Evolutionary conservation across 2,888 invertebrate genomes (phyloP).

Genomic region (Syritta pipiens): DNA sequence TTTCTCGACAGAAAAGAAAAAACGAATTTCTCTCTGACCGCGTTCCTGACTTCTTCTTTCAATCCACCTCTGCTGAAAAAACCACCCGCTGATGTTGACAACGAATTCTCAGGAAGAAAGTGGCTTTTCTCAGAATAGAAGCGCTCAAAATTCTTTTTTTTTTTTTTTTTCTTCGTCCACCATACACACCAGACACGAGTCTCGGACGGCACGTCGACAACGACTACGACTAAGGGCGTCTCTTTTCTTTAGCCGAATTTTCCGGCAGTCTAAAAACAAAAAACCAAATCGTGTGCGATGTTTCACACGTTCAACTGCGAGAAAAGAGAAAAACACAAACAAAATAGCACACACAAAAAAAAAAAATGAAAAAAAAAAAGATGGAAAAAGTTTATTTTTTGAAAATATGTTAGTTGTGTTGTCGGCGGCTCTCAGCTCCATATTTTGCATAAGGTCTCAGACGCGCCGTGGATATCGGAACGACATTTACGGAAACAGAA

Average conservation of each 20-base stretch:
- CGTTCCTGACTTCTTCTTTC: conserved; percentile 11
- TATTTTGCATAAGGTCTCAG: conserved; percentile 49
- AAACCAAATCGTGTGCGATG: no score
- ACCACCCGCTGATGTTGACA: conserved; percentile 25
- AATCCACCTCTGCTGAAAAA: conserved; percentile 14
- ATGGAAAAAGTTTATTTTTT: conserved; percentile 32
- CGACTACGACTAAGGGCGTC: conserved; percentile 51
- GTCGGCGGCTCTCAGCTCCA: conserved; percentile 41
- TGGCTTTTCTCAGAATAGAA: conserved; percentile 41
- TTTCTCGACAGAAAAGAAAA: not conserved
- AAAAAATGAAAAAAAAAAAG: not conserved
- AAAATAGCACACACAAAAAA: not conserved
- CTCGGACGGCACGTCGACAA: no score
- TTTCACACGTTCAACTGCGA: conserved; percentile 17
- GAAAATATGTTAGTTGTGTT: conserved; percentile 47
- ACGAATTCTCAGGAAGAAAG: conserved; percentile 36
- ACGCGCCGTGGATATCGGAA: conserved; percentile 29
- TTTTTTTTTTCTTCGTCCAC: no score
- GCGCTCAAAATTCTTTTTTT: no score
- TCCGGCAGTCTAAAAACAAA: conserved; percentile 4
- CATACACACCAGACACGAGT: no score
- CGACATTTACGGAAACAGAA: conserved; percentile 34
- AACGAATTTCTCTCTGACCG: conserved; percentile 15
- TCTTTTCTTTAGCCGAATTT: conserved; percentile 43
- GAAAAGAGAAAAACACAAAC: conserved; percentile 18